Evolutionary conservation across 2,113 vertebrate genomes (phyloP).

Genomic region (Vulpes lagopus): DNA sequence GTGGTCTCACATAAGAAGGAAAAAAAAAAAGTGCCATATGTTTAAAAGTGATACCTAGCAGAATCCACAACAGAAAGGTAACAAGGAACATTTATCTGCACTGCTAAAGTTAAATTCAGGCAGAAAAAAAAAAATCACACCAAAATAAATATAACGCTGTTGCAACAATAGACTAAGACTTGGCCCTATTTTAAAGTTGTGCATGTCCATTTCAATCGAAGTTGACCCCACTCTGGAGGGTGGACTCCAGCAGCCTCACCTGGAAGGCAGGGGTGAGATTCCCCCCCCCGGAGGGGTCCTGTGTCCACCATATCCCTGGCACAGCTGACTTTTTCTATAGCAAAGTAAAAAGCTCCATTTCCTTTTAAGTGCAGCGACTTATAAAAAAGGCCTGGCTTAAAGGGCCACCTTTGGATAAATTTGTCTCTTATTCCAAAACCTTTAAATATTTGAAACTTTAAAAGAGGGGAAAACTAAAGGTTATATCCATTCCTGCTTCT

Average conservation of each 20-base stretch:
- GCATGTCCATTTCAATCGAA: neutral
- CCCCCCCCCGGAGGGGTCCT: fast-evolving
- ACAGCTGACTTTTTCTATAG: neutral
- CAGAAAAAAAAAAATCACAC: neutral
- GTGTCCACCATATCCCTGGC: neutral
- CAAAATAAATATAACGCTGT: neutral
- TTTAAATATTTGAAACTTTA: neutral
- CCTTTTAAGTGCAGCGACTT: neutral
- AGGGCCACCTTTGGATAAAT: neutral
- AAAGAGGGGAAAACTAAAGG: neutral
- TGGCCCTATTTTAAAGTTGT: neutral
- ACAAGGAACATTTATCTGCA: neutral
- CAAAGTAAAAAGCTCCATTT: neutral
- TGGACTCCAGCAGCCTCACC: no score
- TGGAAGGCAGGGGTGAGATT: fast-evolving
- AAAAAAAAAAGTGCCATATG: constrained; percentile 70
- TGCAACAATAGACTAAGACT: neutral
- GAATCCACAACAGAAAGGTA: neutral
- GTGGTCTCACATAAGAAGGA: neutral
- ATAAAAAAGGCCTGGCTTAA: neutral
- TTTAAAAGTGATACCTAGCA: neutral
- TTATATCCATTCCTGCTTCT: no score
- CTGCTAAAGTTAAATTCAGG: neutral
- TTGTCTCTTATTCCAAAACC: neutral
- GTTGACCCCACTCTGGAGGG: neutral